These are phyloP conservation scores for Sebastes steindachneri DNA, from an alignment of 2,797 vertebrate genomes.

Conservation along the genomic window DNA sequence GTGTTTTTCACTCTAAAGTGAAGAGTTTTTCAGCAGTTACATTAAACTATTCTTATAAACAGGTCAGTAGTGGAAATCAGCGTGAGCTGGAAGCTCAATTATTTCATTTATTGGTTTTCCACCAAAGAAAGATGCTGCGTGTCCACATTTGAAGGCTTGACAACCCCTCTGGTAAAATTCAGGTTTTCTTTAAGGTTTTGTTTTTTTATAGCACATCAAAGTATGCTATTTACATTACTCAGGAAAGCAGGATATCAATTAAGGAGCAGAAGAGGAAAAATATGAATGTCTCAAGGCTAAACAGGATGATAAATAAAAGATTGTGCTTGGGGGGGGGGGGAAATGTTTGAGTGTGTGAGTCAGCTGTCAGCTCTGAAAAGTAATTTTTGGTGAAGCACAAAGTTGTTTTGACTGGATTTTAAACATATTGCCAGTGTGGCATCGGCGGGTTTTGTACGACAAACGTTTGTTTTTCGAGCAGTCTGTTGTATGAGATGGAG, in stretches of 20 bases:
- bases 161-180: neutral
- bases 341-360: neutral
- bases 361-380: constrained; percentile 15
- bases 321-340: neutral
- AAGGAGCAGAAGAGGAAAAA: neutral
- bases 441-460: neutral
- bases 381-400: neutral
- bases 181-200: neutral
- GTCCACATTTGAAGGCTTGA: neutral
- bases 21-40: neutral
- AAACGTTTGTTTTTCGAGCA: neutral
- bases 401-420: neutral
- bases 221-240: neutral
- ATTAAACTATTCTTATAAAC: neutral
- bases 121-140: neutral
- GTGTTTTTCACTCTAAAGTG: neutral
- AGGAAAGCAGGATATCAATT: neutral
- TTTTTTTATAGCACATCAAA: neutral
- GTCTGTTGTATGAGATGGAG: neutral
- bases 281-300: neutral
- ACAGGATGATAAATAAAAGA: constrained; percentile 13
- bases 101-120: neutral
- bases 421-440: neutral
- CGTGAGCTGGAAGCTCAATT: neutral
- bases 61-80: neutral